phyloP scores from a whole-genome alignment of 2,888 invertebrate species.

The Tenthredo notha region DNA sequence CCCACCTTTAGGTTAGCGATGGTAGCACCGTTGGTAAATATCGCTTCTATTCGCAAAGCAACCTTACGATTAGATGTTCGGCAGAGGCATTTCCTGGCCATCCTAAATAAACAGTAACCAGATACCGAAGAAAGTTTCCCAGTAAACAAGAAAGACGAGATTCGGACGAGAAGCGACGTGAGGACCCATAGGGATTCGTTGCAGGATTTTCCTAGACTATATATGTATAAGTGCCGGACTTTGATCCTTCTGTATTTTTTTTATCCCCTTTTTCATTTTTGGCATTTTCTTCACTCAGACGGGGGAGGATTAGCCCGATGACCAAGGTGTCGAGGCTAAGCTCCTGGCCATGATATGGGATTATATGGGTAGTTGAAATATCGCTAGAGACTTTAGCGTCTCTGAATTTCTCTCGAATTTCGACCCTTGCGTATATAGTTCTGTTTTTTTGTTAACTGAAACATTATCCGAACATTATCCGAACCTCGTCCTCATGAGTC shows the following conservation, averaged over 20 bases:
- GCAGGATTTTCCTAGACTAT: not conserved
- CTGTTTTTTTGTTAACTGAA: constrained; percentile 47
- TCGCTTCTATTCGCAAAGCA: constrained; percentile 20
- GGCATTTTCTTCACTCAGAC: constrained; percentile 42
- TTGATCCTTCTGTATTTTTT: constrained; percentile 33
- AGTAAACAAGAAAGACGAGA: constrained; percentile 24
- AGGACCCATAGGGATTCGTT: not conserved
- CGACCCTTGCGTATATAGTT: not conserved
- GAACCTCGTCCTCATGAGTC: constrained; percentile 20
- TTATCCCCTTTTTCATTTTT: constrained; percentile 1
- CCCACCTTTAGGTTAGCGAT: not conserved
- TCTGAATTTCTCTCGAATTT: constrained; percentile 48
- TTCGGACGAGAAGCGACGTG: not conserved
- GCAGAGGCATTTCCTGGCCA: constrained; percentile 37
- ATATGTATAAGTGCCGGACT: not conserved
- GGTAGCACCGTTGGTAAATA: constrained; percentile 36
- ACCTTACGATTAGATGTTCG: constrained; percentile 15
- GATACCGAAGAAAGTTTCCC: constrained; percentile 36
- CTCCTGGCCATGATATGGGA: constrained; percentile 73
- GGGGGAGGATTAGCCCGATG: constrained; percentile 69
- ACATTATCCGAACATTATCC: too few relatives aligned
- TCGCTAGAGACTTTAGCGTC: constrained; percentile 58
- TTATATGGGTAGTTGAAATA: constrained; percentile 75
- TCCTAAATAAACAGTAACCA: constrained; percentile 47
- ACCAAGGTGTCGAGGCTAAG: constrained; percentile 72